Evolutionary conservation across 2,888 invertebrate genomes (phyloP), one percentile per base, ranked within the genome.

Genomic region (Latrodectus elegans): DNA sequence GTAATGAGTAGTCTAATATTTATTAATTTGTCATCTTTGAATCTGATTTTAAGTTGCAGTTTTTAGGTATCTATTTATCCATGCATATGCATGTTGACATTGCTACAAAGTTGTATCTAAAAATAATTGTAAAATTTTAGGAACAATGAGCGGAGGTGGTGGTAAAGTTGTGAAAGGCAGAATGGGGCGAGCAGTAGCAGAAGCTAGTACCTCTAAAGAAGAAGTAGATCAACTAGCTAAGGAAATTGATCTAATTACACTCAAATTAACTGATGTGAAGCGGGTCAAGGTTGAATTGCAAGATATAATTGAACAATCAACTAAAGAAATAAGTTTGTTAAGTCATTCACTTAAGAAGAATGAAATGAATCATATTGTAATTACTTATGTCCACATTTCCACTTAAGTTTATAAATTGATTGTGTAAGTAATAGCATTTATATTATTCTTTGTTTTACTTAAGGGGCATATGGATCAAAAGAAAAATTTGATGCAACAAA

Each of bases 131-230:
- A 75, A 64, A 75, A 0, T 9, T 26, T 74, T 60, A 94, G 96
- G 97, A 91, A 97, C 98, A 0, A 98, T 99, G 97, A 95, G 96
- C 82, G 99, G 99, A 77, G 99, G 99, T 89, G 99, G 99, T 2
- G 95, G 94, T 71, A 92, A 94, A 0, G 94, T 94, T 4, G 92
- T 94, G 87, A 94, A 95, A 73, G 98, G 98, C 0, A 94, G 96
- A 88, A 98, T 98, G 96, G 96, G 96, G 0, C 95, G 95, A 79
- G 79, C 87, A 11, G 70, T 86, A 38, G 22, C 17, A 11, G 83
- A 84, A 17, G 64, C 70, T 17, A 68, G 38, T 67, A 17, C 75
- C 26, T 78, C 84, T 17, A 49, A 84, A 26, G 92, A 92, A 22
- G 91, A 91, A 52, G 91, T 93, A 0, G 91, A 91, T 17, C 91